Percentiles rank a stretch among this genome's conserved stretches.
Conservation (phyloP, 2,888 invertebrate genomes). For the Biston stratarius region DNA sequence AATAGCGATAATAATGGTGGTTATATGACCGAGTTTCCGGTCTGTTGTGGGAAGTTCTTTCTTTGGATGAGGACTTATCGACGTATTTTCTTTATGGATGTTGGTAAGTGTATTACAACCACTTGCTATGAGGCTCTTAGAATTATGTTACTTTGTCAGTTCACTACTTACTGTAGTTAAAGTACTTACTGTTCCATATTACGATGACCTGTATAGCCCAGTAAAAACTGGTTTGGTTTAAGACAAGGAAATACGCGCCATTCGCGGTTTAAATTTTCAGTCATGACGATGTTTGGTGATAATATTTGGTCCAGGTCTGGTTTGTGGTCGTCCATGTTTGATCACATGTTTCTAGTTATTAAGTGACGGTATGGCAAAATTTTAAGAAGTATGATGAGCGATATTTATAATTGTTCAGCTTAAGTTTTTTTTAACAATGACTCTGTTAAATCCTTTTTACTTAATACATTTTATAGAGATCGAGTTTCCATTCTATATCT, state of each 20-base stretch:
- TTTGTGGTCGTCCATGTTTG: too few species aligned
- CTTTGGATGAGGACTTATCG: slow-evolving; percentile 17
- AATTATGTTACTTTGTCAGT: not conserved
- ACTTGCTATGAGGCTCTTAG: not conserved
- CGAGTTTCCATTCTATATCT: slow-evolving; percentile 36
- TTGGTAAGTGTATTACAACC: slow-evolving; percentile 18
- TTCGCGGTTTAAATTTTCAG: too few species aligned
- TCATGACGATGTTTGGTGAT: too few species aligned
- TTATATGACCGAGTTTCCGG: slow-evolving; percentile 29
- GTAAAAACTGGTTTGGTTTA: not conserved
- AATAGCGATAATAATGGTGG: slow-evolving; percentile 30
- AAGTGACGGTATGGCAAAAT: too few species aligned
- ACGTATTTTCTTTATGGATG: slow-evolving; percentile 14
- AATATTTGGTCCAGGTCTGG: too few species aligned
- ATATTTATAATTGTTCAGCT: too few species aligned
- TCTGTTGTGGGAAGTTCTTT: slow-evolving; percentile 17
- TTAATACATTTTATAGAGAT: not conserved
- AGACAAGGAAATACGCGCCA: too few species aligned
- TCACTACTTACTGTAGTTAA: slow-evolving; percentile 2
- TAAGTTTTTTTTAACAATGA: too few species aligned
- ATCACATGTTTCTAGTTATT: too few species aligned
- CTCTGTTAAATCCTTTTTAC: too few species aligned
- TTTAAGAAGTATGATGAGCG: too few species aligned
- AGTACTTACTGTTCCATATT: too few species aligned
- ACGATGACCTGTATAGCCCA: not conserved